phyloP scores from a whole-genome alignment of 2,888 invertebrate genomes.

The Lumbricus terrestris region DNA sequence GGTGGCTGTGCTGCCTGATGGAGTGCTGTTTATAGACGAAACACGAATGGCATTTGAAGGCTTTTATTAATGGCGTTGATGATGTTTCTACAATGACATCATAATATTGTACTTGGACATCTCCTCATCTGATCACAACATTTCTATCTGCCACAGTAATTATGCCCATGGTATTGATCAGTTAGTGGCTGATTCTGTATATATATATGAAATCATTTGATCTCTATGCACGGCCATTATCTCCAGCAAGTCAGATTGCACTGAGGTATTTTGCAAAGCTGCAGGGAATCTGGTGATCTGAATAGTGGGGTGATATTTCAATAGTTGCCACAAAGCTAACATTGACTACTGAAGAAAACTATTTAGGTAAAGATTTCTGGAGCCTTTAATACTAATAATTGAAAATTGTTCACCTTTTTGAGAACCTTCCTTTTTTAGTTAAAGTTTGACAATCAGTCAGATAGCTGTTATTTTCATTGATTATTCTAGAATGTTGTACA shows the following conservation, averaged over 20 bases:
- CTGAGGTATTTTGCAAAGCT: too few species aligned
- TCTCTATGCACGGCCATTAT: not conserved
- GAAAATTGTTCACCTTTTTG: not conserved
- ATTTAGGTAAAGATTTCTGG: not conserved
- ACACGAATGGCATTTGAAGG: constrained; percentile 3
- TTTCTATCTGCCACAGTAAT: not conserved
- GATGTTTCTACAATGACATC: not conserved
- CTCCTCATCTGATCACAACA: not conserved
- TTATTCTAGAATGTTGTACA: not conserved
- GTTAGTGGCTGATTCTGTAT: not conserved
- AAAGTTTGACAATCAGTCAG: not conserved
- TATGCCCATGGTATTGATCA: not conserved
- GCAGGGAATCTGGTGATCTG: not conserved
- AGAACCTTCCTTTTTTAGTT: not conserved
- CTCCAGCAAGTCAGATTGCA: too few species aligned
- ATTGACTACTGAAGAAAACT: not conserved
- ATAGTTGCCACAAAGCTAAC: not conserved
- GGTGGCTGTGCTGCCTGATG: not conserved
- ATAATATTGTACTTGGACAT: not conserved
- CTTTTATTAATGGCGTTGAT: constrained; percentile 3
- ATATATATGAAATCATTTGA: not conserved
- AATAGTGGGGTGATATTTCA: not conserved
- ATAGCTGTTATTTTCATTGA: not conserved
- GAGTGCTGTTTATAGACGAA: not conserved
- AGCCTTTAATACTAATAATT: not conserved